These are phyloP conservation scores for Drosophila punjabiensis DNA, from an alignment of 1,140 invertebrate species.

Conservation along the genomic window DNA sequence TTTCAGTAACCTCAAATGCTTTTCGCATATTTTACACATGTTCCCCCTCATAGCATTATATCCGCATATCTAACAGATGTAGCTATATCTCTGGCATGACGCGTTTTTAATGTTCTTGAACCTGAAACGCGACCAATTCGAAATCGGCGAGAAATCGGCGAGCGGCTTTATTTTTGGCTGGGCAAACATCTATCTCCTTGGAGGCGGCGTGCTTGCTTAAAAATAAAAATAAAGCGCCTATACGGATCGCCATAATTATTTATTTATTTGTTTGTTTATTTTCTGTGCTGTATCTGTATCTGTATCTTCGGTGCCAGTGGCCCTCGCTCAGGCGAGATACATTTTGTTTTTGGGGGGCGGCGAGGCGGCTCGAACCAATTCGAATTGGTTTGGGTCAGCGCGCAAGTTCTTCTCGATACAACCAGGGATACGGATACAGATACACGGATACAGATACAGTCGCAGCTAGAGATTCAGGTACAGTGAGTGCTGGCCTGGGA, in stretches of 20 bases:
- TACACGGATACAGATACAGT: background rate
- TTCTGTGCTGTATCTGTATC: constrained; percentile 4
- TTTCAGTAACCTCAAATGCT: background rate
- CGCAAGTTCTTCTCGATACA: constrained; percentile 23
- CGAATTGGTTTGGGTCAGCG: constrained; percentile 50
- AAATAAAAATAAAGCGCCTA: constrained; percentile 37
- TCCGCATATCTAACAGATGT: background rate
- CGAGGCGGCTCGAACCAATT: constrained; percentile 48
- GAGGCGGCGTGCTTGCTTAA: constrained; percentile 14
- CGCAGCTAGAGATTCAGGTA: constrained; percentile 23
- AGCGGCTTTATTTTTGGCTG: constrained; percentile 26
- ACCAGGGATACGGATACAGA: constrained; percentile 1
- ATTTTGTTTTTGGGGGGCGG: constrained; percentile 20
- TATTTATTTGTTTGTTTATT: constrained; percentile 49
- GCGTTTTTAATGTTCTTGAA: constrained; percentile 27
- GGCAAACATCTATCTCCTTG: constrained; percentile 39
- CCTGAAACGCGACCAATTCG: constrained; percentile 31
- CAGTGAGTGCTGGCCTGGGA: constrained; percentile 16
- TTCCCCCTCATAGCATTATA: background rate
- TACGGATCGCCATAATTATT: constrained; percentile 29
- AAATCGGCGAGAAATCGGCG: constrained; percentile 14
- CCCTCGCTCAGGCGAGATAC: constrained; percentile 11
- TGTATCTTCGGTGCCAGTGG: constrained; percentile 7
- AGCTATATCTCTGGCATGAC: background rate
- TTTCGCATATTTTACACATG: background rate